Conservation (phyloP, 1,140 invertebrate genomes). For the Helicorthomorpha holstii region DNA sequence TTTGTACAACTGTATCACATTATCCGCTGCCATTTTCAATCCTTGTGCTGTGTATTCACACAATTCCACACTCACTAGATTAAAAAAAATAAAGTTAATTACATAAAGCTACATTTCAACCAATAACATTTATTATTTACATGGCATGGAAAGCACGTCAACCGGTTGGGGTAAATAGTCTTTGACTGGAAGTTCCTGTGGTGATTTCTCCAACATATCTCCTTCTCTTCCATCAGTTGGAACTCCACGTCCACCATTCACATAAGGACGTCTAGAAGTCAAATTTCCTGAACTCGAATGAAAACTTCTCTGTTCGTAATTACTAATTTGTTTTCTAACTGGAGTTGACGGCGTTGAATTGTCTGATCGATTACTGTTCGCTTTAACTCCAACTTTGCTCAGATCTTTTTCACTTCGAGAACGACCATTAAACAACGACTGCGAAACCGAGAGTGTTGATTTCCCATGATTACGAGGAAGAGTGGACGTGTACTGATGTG, state of each 20-base stretch:
- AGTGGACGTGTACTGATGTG: neutral
- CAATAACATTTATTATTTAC: slow-evolving; percentile 9
- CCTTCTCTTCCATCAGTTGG: neutral
- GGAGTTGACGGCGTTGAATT: neutral
- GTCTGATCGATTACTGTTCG: neutral
- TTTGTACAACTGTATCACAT: slow-evolving; percentile 17
- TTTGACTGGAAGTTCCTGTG: slow-evolving; percentile 47
- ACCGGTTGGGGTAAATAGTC: slow-evolving; percentile 39
- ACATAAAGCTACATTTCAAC: slow-evolving; percentile 1
- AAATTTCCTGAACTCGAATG: neutral
- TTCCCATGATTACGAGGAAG: neutral
- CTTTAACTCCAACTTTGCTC: neutral
- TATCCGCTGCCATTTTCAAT: slow-evolving; percentile 13
- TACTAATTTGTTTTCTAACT: too few species aligned
- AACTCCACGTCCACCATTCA: neutral
- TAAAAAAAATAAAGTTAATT: slow-evolving; percentile 3
- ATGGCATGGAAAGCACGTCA: slow-evolving; percentile 16
- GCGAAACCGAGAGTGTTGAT: neutral
- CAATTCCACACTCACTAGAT: slow-evolving; percentile 13
- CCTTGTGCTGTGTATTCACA: slow-evolving; percentile 17
- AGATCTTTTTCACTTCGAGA: neutral
- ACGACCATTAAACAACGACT: neutral
- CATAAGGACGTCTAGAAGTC: neutral
- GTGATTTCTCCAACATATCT: slow-evolving; percentile 4
- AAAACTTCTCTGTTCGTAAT: too few species aligned